These are phyloP conservation scores for Pseudanteris insignis DNA, from an alignment of 2,888 invertebrate species.

Conservation along the genomic window DNA sequence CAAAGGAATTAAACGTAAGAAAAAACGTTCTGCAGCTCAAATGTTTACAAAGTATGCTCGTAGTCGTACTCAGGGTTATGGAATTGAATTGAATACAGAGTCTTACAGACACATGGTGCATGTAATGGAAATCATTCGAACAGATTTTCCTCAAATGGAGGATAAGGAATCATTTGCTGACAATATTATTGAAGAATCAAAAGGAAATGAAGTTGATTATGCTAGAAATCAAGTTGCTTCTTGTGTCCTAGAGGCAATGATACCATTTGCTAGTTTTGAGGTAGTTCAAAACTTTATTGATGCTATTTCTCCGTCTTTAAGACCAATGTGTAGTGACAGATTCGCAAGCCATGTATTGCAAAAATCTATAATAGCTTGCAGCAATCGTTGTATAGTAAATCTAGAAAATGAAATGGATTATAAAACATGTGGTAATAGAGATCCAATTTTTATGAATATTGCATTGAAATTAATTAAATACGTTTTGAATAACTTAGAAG, in stretches of 20 bases:
- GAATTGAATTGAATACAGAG: conserved; percentile 76
- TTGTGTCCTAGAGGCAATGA: conserved; percentile 78
- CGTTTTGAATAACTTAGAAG: conserved; percentile 84
- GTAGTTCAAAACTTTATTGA: conserved; percentile 73
- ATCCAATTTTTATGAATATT: conserved; percentile 71
- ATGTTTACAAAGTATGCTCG: conserved; percentile 75
- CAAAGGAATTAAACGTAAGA: conserved; percentile 67
- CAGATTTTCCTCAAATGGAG: conserved; percentile 74
- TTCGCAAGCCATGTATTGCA: conserved; percentile 85
- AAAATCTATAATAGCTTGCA: conserved; percentile 72
- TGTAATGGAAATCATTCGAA: conserved; percentile 76
- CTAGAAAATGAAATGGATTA: background rate
- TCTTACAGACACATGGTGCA: conserved; percentile 81
- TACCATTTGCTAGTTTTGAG: conserved; percentile 74
- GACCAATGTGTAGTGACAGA: conserved; percentile 78
- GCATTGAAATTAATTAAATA: conserved; percentile 79
- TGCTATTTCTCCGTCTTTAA: conserved; percentile 73
- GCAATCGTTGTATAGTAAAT: conserved; percentile 63
- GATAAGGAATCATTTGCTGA: conserved; percentile 78
- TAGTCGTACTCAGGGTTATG: conserved; percentile 69
- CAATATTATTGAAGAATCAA: conserved; percentile 79
- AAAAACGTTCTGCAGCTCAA: conserved; percentile 74
- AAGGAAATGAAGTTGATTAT: conserved; percentile 76
- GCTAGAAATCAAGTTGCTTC: conserved; percentile 84
- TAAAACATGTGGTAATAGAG: conserved; percentile 11